Base-by-base conservation (phyloP, 2,888 invertebrate genomes). In the Lithophane socia region DNA sequence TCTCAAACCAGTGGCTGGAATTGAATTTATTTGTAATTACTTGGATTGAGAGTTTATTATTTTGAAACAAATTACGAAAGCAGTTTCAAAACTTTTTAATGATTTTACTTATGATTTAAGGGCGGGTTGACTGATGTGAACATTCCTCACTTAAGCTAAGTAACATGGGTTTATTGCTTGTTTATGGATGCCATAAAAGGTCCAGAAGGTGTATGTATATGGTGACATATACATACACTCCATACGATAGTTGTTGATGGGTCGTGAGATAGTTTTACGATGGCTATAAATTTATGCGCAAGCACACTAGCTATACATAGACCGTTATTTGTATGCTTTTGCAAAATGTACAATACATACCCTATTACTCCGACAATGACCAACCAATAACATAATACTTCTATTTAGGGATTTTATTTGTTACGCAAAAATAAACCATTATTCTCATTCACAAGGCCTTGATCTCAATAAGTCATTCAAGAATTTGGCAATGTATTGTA, bases 1-100 rank as follows among this genome's bases (percentile, higher is more conserved):
- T 63, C 52, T 66, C 29, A 64, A 72, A 75, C 64, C 71, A 70
- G 74, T 70, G n/a, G 29, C 49, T 73, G n/a, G 49, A 79, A 84
- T 81, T 79, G 21, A 85, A 86, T 86, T 86, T 79, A 86, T 83
- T 80, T 75, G 75, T 65, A 75, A 86, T 82, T 82, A 82, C 67
- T 82, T 61, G 9, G 54, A 74, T 75, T 54, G 63, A 49, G 69
- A 82, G 56, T 82, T 82, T 42, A 80, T 66, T 75, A 84, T 75
- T 70, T 60, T 49, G 54, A 56, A 73, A 75, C 61, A 58, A 75
- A 84, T 83, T 80, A 70, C 3, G 29, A 47, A 81, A 73, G 54
- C n/a, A 71, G 37, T 64, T 70, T 65, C 12, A 7, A 24, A 60
- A 72, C 49, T 77, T 85, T 81, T 69, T 58, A 74, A 69, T 85